A percentile compares a stretch with the other conserved stretches of the same genome.
Conservation (phyloP, 2,797 vertebrate species). For the Triplophysa bombifrons region DNA sequence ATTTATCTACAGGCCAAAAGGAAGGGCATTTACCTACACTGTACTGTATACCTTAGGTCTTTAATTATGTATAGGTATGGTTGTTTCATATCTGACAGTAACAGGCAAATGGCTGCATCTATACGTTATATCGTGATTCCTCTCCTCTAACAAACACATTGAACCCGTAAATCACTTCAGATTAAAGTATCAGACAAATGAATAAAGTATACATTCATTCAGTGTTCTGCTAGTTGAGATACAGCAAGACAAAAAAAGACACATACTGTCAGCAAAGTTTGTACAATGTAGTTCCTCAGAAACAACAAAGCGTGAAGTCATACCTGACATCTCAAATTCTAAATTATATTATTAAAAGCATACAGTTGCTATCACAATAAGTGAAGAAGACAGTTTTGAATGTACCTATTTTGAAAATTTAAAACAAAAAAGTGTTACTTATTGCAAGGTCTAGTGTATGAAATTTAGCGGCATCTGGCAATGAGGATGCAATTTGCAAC, state of each 20-base stretch:
- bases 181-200: not conserved
- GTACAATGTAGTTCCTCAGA: not conserved
- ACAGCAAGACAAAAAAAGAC: not conserved
- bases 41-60: not conserved
- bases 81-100: not conserved
- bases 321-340: too few species aligned
- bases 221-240: not conserved
- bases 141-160: not conserved
- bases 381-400: too few species aligned
- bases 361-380: too few species aligned
- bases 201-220: not conserved
- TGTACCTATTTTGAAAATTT: too few species aligned
- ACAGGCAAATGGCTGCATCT: not conserved
- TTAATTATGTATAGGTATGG: not conserved
- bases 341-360: too few species aligned
- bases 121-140: not conserved
- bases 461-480: too few species aligned
- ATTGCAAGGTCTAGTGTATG: too few species aligned
- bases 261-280: not conserved
- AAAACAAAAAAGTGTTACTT: too few species aligned
- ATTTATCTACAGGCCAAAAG: conserved; percentile 24
- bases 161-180: not conserved
- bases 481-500: too few species aligned
- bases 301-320: too few species aligned
- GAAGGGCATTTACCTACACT: not conserved